Percentiles rank a stretch among this genome's conserved stretches.
Evolutionary conservation across 2,113 vertebrate genomes (phyloP).

Genomic region (Orientallactaga bullata): DNA sequence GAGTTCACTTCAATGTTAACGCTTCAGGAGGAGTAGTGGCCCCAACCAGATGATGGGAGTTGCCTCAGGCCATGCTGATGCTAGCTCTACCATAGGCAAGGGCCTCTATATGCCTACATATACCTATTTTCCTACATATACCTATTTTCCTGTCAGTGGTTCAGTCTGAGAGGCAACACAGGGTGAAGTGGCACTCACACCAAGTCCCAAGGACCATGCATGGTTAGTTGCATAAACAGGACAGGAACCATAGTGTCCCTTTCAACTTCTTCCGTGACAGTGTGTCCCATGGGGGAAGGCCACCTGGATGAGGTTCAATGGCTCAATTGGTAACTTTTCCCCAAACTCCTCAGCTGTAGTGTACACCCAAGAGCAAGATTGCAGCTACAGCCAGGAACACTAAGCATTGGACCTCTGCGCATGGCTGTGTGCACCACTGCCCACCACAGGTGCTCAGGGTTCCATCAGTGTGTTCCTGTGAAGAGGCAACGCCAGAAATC

Average conservation of each 20-base stretch:
- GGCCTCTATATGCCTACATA: too few species aligned
- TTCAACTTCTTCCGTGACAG: not conserved
- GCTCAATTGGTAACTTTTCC: not conserved
- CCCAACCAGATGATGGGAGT: not conserved
- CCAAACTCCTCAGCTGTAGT: not conserved
- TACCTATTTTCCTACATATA: too few species aligned
- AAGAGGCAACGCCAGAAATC: too few species aligned
- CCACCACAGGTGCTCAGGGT: too few species aligned
- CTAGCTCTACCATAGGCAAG: not conserved
- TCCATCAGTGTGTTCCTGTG: not conserved
- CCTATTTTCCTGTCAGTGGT: too few species aligned
- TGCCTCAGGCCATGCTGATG: not conserved
- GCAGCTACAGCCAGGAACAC: not conserved
- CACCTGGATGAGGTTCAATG: too few species aligned
- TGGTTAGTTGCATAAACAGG: too few species aligned
- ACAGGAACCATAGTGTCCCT: not conserved
- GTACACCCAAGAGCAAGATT: not conserved
- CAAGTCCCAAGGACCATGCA: too few species aligned
- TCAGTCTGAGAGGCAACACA: too few species aligned
- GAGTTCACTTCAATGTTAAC: not conserved
- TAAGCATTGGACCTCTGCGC: not conserved
- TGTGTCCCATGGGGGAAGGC: too few species aligned
- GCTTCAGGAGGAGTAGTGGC: not conserved
- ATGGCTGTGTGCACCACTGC: too few species aligned
- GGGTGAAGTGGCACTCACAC: too few species aligned